Conservation (phyloP, 2,113 vertebrate genomes). For the Leptobrachium ailaonicum region DNA sequence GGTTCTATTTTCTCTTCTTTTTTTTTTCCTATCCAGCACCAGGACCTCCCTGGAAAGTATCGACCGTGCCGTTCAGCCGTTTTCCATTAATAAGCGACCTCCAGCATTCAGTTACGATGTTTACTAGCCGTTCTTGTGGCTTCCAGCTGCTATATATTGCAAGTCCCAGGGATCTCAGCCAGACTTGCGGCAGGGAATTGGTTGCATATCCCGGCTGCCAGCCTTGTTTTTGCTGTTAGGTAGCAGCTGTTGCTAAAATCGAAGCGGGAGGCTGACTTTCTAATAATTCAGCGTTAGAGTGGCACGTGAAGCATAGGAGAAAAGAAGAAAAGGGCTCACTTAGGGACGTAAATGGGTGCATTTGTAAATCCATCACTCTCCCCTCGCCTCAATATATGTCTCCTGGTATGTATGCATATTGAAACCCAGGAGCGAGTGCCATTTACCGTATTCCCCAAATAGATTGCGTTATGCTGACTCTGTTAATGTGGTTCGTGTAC, state of each 20-base stretch:
- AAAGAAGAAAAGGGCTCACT: constrained; percentile 32
- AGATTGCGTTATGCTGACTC: constrained; percentile 38
- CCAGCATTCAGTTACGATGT: too few species aligned
- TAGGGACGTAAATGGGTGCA: constrained; percentile 11
- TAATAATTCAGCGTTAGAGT: constrained; percentile 2
- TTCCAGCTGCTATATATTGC: neutral
- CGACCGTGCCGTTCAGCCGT: neutral
- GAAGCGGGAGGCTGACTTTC: constrained; percentile 17
- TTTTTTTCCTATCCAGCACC: too few species aligned
- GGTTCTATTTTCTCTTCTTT: too few species aligned
- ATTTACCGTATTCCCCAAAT: constrained; percentile 29
- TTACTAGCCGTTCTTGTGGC: neutral
- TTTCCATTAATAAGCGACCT: constrained; percentile 10
- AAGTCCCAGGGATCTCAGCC: neutral
- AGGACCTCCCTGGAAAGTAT: neutral
- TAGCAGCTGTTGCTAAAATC: constrained; percentile 37
- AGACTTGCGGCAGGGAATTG: neutral
- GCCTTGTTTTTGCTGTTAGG: constrained; percentile 12
- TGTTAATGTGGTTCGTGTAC: constrained; percentile 32
- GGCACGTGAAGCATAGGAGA: constrained; percentile 24
- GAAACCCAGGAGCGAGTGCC: constrained; percentile 22
- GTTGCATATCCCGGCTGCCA: neutral
- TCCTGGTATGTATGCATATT: constrained; percentile 28
- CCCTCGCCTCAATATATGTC: constrained; percentile 9
- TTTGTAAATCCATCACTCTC: constrained; percentile 22